Base-by-base conservation (phyloP, 2,888 invertebrate species). In the Stenurella melanura region DNA sequence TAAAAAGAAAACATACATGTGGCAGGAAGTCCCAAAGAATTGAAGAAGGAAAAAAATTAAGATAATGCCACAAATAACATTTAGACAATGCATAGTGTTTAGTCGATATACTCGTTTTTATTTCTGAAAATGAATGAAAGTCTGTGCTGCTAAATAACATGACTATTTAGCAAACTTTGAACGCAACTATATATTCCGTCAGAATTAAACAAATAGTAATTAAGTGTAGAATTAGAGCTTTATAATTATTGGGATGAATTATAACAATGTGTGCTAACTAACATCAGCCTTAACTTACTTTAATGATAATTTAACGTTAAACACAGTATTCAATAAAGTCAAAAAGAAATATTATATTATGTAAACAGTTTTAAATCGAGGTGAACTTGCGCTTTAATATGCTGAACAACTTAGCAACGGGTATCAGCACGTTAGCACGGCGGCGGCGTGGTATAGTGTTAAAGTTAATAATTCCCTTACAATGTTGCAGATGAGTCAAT, bases 281-380 rank as follows among this genome's bases (percentile, higher is more conserved):
- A 17, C 12, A 56, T 57, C 57, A 18, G 18, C 57, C 10, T 18
- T 57, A n/a, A 15, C 1, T 58, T 19, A 19, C 18, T 58, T 58
- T 18, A 21, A 11, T 11, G 19, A 19, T 58, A 19, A 4, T 21
- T 5, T 1, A 58, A 58, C 21, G 21, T 12, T 18, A 58, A 58
- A 21, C 19, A 19, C 12, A 5, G 58, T 21, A 21, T 21, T 11
- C 21, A 18, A 58, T 58, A 19, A 18, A 66, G 19, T 21, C 18
- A 1, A 42, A 19, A 19, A 38, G 38, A 66, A 42, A 66, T 15
- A 19, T 19, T 12, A 38, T 10, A 34, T 1, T 34, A 15, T 58
- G 69, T 69, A 69, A 69, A 68, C 26, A 57, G 68, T 56, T 17
- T 64, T 17, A 38, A 66, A 69, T 69, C 69, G 58, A 69, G 12